Base-by-base conservation (phyloP, 2,797 vertebrate species). In the Setipinna tenuifilis region DNA sequence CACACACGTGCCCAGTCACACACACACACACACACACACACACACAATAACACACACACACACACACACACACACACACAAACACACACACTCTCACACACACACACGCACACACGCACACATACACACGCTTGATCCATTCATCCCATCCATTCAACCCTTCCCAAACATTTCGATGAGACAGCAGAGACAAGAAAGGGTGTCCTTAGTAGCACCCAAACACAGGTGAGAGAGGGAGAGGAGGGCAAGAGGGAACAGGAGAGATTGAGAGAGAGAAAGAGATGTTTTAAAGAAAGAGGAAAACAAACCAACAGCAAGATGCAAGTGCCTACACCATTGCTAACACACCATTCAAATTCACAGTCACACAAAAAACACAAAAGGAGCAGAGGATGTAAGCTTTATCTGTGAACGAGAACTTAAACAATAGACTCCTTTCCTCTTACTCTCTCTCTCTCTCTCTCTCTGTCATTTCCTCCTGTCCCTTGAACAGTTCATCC, bases 401-500 rank as follows among this genome's bases (percentile, higher is more conserved):
- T 4, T 78, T 44, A 78, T 78, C 68, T 16, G 35, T 78, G 35
- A 78, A 78, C 41, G 71, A 78, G 71, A 44, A 78, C 35, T 44
- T 44, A 44, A 78, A 78, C 71, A 78, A 78, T 78, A 78, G 71
- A 44, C 41, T 21, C 7, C 31, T 78, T 11, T 35, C 16, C 48
- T 71, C 17, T n/a, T n/a, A 62, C 58, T 44, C 41, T 48, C 35
- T 54, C 61, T 83, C 82, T 86, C 44, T 86, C 85, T 83, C 10
- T 35, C 54, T 75, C 82, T 59, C 80, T 35, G 68, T 25, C 75
- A 17, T 21, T 78, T 3, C 19, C 35, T 48, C 54, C 68, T 85
- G 82, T 86, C 86, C 84, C 88, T 87, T 57, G 80, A 19, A 46
- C 62, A 65, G 87, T 88, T 90, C 84, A 86, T 89, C 75, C 86